Evolutionary conservation across 2,888 invertebrate genomes (phyloP), one percentile per base, ranked within the genome.

Genomic region (Metalampra italica): DNA sequence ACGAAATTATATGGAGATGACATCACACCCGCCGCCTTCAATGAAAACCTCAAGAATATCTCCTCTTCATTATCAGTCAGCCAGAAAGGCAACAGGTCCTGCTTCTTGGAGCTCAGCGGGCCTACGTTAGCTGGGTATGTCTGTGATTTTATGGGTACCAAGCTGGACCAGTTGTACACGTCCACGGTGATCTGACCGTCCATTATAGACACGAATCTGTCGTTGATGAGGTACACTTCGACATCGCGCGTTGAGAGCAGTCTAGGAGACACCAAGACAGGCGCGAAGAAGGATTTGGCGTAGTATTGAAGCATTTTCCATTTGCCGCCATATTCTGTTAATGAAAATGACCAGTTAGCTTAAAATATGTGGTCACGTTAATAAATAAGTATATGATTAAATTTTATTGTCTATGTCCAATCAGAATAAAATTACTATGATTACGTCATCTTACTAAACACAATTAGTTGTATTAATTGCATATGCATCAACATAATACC

Each of bases 241-340:
- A 95, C 77, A 29, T 91, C 81, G 13, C 90, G 82, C 0, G 83
- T 69, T 0, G 70, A 47, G 9, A 90, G 84, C 11, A 92, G 71
- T 37, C 93, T 87, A 0, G 92, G 92, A 0, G 91, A 93, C 12
- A 95, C 91, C 14, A 95, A 88, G 15, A 94, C 85, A 0, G 95
- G 95, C 0, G 95, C 92, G 72, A 98, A 96, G 72, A 98, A 98
- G 1, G 95, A 91, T 59, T 91, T 91, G 0, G 96, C 96, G 78
- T 93, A 97, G 78, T 98, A 97, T 67, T 99, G 98, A 1, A 97
- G 82, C 92, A 96, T 93, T 80, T 97, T 97, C 96, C 96, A 96
- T 60, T 91, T 91, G 9, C 95, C 94, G 34, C 91, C 91, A 66
- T 91, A 93, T 78, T 96, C 96, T 95, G 82, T 34, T 76, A 76